Conservation (phyloP, 2,797 vertebrate genomes). For the Alauda arvensis region DNA sequence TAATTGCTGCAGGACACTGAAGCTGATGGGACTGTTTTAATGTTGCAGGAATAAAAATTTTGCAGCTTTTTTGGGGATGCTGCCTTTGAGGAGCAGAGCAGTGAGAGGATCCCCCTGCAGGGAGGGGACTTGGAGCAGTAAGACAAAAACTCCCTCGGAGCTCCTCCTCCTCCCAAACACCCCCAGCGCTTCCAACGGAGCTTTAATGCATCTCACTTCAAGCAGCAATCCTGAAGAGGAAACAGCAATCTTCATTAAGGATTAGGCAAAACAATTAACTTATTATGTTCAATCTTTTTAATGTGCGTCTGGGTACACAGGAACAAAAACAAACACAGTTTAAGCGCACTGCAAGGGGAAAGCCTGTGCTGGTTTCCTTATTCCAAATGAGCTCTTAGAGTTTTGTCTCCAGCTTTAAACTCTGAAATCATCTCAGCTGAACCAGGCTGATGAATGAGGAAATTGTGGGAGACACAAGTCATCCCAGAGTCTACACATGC, state of each 20-base stretch:
- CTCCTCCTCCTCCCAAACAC: not conserved
- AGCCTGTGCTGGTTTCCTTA: not conserved
- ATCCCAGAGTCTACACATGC: rapidly evolving
- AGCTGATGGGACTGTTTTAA: not conserved
- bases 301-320: constrained; percentile 8
- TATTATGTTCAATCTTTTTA: constrained; percentile 53
- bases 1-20: not conserved
- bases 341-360: not conserved
- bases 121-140: rapidly evolving
- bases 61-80: not conserved
- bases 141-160: not conserved
- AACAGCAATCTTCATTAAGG: constrained; percentile 54
- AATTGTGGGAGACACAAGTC: not conserved
- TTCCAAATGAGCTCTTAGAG: not conserved
- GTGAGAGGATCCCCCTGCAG: rapidly evolving
- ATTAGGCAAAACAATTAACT: constrained; percentile 52
- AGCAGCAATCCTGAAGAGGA: constrained; percentile 42
- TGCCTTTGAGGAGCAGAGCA: not conserved
- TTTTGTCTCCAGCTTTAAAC: not conserved
- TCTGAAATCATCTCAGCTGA: not conserved
- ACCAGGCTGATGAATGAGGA: not conserved
- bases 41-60: not conserved
- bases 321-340: constrained; percentile 14
- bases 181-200: not conserved
- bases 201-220: not conserved